Evolutionary conservation across 2,113 vertebrate genomes (phyloP).

Genomic region (Australoheros scitulus): DNA sequence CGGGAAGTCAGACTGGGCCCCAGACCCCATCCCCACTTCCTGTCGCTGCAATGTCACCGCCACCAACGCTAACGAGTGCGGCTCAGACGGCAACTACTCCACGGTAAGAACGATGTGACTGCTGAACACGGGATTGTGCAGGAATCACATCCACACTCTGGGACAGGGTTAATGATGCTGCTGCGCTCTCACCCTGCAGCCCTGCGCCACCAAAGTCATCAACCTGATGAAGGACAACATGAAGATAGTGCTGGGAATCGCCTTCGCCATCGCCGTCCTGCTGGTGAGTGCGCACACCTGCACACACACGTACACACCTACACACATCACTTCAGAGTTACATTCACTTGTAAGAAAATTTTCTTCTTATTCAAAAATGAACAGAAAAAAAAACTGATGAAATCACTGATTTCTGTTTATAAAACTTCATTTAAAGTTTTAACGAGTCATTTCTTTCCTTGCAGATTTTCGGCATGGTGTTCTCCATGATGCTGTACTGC

Average conservation of each 20-base stretch:
- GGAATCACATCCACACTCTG: not conserved
- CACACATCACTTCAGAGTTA: not conserved
- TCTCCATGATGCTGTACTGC: conserved; percentile 75
- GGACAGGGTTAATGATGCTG: not conserved
- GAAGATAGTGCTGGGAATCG: conserved; percentile 66
- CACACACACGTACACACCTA: not conserved
- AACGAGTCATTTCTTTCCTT: too few relatives aligned
- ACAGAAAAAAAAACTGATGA: not conserved
- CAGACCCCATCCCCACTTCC: not conserved
- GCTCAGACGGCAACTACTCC: not conserved
- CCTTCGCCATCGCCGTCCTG: conserved; percentile 71
- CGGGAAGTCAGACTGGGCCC: conserved; percentile 51
- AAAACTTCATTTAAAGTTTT: too few relatives aligned
- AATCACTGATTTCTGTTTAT: too few relatives aligned
- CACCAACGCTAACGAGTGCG: not conserved
- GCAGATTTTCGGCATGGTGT: conserved; percentile 75
- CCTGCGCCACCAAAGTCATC: conserved; percentile 47
- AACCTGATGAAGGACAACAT: conserved; percentile 39
- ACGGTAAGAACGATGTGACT: conserved; percentile 41
- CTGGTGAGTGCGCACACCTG: conserved; percentile 55
- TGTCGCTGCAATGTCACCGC: conserved; percentile 55
- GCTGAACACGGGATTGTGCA: not conserved
- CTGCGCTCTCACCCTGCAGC: conserved; percentile 38
- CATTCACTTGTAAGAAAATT: not conserved
- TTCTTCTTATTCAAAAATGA: not conserved